Percentiles rank a stretch among this genome's conserved stretches.
Evolutionary conservation across 2,113 vertebrate genomes (phyloP).

Genomic region (Catharus minimus): DNA sequence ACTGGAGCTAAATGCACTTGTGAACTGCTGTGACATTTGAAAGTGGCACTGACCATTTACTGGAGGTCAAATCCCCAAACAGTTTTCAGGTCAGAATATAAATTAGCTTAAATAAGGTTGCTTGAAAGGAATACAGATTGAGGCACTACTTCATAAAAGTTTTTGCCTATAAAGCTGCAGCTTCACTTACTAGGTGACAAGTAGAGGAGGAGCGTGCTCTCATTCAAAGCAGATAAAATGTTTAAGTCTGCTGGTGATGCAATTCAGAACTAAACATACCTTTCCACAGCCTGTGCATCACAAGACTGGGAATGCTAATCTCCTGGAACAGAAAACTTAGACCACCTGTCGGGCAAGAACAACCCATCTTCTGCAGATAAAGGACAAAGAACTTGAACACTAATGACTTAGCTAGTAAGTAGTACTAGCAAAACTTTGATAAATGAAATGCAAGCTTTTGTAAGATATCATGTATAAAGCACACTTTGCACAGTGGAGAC

Average conservation of each 20-base stretch:
- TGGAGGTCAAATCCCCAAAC: neutral
- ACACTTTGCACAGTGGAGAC: neutral
- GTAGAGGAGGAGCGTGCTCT: neutral
- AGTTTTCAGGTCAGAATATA: neutral
- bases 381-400: neutral
- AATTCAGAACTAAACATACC: neutral
- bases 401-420: neutral
- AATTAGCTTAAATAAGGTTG: rapidly evolving
- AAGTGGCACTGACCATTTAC: neutral
- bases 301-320: neutral
- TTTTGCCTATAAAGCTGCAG: neutral
- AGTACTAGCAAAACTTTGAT: neutral
- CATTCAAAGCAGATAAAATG: neutral
- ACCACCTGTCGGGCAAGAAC: neutral
- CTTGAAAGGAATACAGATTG: neutral
- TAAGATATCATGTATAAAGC: neutral
- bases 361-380: neutral
- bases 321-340: neutral
- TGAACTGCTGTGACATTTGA: neutral
- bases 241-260: neutral
- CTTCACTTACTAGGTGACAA: neutral
- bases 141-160: neutral
- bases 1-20: neutral
- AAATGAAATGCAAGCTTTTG: neutral
- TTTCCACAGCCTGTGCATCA: neutral